A percentile compares a stretch with the other conserved stretches of the same genome.
Evolutionary conservation across 2,113 vertebrate species (phyloP).

Genomic region (Paramormyrops kingsleyae): DNA sequence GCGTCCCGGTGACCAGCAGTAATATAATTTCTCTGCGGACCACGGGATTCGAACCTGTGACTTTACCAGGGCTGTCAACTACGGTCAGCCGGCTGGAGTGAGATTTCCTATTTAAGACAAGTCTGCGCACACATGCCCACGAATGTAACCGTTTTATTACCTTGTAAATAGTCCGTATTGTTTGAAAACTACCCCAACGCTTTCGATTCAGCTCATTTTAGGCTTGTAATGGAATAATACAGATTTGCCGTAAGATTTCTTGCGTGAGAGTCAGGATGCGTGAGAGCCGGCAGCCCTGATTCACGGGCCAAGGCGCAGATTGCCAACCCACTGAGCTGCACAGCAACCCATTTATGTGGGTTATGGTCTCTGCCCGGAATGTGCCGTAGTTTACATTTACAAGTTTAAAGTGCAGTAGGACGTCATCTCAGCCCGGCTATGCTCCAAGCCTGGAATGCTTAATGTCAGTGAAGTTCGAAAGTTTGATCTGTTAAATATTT

Average conservation of each 20-base stretch:
- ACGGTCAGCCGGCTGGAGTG: too few relatives aligned
- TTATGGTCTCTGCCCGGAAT: not conserved
- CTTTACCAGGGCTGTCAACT: not conserved
- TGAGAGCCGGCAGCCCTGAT: not conserved
- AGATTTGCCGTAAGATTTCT: too few relatives aligned
- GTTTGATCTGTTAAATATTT: not conserved
- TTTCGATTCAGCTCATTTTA: too few relatives aligned
- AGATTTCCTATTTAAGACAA: too few relatives aligned
- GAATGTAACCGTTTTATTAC: too few relatives aligned
- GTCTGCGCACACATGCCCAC: too few relatives aligned
- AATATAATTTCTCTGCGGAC: not conserved
- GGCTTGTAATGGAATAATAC: too few relatives aligned
- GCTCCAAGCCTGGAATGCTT: not conserved
- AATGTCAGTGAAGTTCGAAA: not conserved
- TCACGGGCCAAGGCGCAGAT: not conserved
- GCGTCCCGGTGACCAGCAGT: not conserved
- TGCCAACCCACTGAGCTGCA: not conserved
- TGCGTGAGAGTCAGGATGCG: not conserved
- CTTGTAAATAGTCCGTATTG: too few relatives aligned
- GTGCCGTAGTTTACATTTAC: not conserved
- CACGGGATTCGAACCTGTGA: not conserved
- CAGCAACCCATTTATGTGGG: not conserved
- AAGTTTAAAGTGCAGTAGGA: not conserved
- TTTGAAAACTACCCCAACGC: too few relatives aligned
- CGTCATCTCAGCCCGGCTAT: not conserved